Percentiles rank a stretch among this genome's conserved stretches.
Evolutionary conservation across 92 coral and sea anemone genomes (phyloP).

Genomic region (Parazoanthus swiftii): DNA sequence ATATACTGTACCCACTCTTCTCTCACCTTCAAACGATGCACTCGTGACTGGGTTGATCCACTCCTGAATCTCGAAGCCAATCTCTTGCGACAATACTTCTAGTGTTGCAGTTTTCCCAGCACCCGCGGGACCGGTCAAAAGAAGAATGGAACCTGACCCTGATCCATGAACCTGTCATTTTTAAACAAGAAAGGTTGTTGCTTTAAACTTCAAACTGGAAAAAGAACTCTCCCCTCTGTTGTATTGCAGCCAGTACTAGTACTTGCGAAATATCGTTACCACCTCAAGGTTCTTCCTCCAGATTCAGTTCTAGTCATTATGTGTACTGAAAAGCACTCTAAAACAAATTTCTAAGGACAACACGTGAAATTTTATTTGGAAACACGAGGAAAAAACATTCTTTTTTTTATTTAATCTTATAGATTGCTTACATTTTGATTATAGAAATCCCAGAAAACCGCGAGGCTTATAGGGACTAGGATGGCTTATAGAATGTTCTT

Average conservation of each 20-base stretch:
- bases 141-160: constrained; percentile 68
- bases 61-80: constrained; percentile 86
- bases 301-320: background rate
- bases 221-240: background rate
- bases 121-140: constrained; percentile 95
- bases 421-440: too few relatives aligned
- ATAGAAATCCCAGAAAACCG: too few relatives aligned
- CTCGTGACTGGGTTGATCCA: constrained; percentile 85
- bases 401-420: too few relatives aligned
- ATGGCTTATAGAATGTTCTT: too few relatives aligned
- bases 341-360: background rate
- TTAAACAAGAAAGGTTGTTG: background rate
- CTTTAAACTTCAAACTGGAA: too few relatives aligned
- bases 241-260: background rate
- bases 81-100: constrained; percentile 76
- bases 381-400: background rate
- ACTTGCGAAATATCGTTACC: too few relatives aligned
- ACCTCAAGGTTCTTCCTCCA: background rate
- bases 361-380: background rate
- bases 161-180: constrained; percentile 37
- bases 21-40: constrained; percentile 56
- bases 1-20: too few relatives aligned
- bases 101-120: constrained; percentile 93
- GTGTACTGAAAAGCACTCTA: background rate
- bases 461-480: too few relatives aligned